Percentiles rank a stretch among this genome's conserved stretches.
These are phyloP conservation scores for Alexandromys fortis DNA, from an alignment of 2,113 vertebrate species.

Conservation along the genomic window DNA sequence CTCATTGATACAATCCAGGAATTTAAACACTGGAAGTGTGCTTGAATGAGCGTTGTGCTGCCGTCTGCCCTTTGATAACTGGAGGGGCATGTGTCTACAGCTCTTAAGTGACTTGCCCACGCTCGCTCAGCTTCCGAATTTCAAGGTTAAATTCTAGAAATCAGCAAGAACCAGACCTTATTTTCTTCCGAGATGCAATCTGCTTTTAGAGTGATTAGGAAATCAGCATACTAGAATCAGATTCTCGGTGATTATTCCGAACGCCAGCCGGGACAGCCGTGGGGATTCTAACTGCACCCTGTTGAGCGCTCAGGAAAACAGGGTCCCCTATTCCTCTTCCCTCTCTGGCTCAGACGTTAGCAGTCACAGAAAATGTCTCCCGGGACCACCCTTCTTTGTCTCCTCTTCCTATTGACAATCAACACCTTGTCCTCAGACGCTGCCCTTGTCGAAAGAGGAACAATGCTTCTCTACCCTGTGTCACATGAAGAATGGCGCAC, in stretches of 20 bases:
- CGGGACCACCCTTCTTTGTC: neutral
- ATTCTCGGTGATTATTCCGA: neutral
- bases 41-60: neutral
- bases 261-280: neutral
- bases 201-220: neutral
- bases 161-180: neutral
- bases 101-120: neutral
- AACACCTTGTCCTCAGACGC: neutral
- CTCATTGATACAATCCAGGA: conserved; percentile 38
- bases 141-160: conserved; percentile 64
- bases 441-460: neutral
- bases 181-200: neutral
- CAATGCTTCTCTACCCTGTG: neutral
- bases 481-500: neutral
- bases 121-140: conserved; percentile 24
- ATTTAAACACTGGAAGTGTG: conserved; percentile 21
- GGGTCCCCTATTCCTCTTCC: neutral
- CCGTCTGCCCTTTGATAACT: neutral
- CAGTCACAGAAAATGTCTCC: neutral
- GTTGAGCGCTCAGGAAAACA: neutral
- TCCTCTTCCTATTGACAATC: neutral
- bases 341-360: neutral
- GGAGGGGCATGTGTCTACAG: neutral
- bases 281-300: neutral
- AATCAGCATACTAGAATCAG: neutral